Percentiles rank a stretch among this genome's conserved stretches.
phyloP scores from a whole-genome alignment of 2,888 invertebrate genomes.

The Cylindroiulus punctatus region DNA sequence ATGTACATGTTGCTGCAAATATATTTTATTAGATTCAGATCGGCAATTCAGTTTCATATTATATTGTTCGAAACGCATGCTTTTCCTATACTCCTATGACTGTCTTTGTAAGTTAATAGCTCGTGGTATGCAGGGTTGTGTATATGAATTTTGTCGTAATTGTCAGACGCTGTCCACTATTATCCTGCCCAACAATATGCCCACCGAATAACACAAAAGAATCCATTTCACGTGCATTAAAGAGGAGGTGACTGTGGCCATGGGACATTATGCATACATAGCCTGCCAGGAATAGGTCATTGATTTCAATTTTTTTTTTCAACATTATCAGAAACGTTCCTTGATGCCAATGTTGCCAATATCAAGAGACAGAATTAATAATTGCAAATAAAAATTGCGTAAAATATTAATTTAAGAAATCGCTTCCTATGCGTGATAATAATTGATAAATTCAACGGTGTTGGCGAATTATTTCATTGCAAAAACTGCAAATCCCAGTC shows the following conservation, averaged over 20 bases:
- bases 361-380: neutral
- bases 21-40: conserved; percentile 1
- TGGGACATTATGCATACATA: neutral
- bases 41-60: conserved; percentile 23
- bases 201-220: neutral
- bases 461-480: neutral
- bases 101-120: conserved; percentile 15
- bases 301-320: neutral
- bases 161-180: conserved; percentile 4
- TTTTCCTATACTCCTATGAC: neutral
- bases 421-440: neutral
- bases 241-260: neutral
- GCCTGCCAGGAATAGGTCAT: neutral
- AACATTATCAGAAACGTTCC: neutral
- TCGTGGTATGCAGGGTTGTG: neutral
- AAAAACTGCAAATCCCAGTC: conserved; percentile 16
- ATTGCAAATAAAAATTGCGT: too few relatives aligned
- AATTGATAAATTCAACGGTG: neutral
- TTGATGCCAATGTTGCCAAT: conserved; percentile 14
- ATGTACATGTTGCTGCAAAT: neutral
- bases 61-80: neutral
- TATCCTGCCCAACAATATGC: neutral
- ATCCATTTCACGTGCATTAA: conserved; percentile 14
- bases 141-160: conserved; percentile 17
- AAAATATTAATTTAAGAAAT: neutral